A percentile compares a stretch with the other conserved stretches of the same genome.
Conservation (phyloP, 2,797 vertebrate genomes). For the Chromis chromis region DNA sequence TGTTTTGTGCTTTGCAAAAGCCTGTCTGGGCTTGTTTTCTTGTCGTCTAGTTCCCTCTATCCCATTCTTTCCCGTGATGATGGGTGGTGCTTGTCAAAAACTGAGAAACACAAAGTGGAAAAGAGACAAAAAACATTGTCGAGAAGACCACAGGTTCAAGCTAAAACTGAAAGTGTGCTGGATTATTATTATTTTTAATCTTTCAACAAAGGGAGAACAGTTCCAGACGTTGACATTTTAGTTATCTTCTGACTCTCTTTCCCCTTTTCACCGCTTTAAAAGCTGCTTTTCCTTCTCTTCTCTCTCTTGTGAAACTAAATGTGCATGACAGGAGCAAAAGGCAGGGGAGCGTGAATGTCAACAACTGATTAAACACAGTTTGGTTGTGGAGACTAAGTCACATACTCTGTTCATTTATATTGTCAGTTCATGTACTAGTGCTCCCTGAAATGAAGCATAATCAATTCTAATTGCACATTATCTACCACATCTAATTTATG, state of each 20-base stretch:
- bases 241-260: conserved; percentile 39
- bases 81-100: conserved; percentile 69
- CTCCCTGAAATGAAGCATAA: conserved; percentile 39
- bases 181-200: conserved; percentile 19
- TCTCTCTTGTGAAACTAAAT: conserved; percentile 50
- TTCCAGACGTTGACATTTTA: conserved; percentile 58
- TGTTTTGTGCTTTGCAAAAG: conserved; percentile 40
- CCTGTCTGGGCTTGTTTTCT: conserved; percentile 53
- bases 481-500: conserved; percentile 42
- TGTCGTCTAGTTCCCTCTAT: conserved; percentile 38
- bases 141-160: conserved; percentile 46
- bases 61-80: conserved; percentile 50
- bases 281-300: conserved; percentile 19
- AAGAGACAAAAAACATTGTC: conserved; percentile 7
- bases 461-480: conserved; percentile 53
- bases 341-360: conserved; percentile 57
- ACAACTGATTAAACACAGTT: conserved; percentile 57
- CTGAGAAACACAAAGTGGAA: conserved; percentile 36
- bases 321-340: conserved; percentile 56
- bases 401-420: conserved; percentile 37
- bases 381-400: conserved; percentile 35
- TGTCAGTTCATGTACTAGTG: conserved; percentile 11
- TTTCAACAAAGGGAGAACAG: conserved; percentile 27
- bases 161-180: conserved; percentile 31
- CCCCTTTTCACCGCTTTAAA: conserved; percentile 31